Percentiles rank a stretch among this genome's conserved stretches.
phyloP scores from a whole-genome alignment of 2,797 vertebrate species.

The Pelodytes ibericus region DNA sequence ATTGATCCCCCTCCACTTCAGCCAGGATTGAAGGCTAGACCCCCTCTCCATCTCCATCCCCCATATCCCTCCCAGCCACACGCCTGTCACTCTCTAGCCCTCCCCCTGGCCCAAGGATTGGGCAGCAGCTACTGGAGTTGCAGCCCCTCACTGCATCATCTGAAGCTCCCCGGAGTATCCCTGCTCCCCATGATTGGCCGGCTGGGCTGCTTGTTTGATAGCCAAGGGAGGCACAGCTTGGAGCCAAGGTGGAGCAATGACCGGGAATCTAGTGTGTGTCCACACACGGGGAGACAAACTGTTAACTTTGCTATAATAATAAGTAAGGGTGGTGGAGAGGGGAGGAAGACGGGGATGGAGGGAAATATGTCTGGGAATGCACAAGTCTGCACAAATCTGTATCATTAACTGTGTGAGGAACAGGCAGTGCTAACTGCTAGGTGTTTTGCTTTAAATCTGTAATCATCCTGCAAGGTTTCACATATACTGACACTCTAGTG shows the following conservation, averaged over 20 bases:
- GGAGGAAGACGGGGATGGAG: neutral
- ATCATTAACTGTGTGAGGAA: neutral
- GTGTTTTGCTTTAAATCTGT: neutral
- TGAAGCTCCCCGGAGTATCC: neutral
- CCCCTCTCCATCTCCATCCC: slow-evolving; percentile 4
- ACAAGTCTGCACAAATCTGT: neutral
- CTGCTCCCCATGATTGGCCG: neutral
- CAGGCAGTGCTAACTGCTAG: neutral
- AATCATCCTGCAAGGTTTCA: neutral
- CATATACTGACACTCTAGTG: too few species aligned
- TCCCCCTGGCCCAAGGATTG: slow-evolving; percentile 26
- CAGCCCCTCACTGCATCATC: slow-evolving; percentile 11
- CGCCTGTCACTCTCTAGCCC: slow-evolving; percentile 41
- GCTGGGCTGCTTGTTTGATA: neutral
- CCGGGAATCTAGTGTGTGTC: slow-evolving; percentile 8
- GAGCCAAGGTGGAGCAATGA: slow-evolving; percentile 5
- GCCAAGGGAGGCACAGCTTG: slow-evolving; percentile 1
- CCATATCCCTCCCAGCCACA: slow-evolving; percentile 42
- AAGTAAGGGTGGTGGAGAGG: neutral
- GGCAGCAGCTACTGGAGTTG: slow-evolving; percentile 4
- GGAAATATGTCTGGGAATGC: neutral
- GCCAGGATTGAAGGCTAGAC: neutral
- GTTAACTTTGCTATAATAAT: slow-evolving; percentile 6
- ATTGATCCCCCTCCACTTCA: slow-evolving; percentile 43
- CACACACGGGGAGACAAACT: neutral